These are phyloP conservation scores for Dicranocentrus wangi DNA, from an alignment of 2,888 invertebrate species.

Conservation along the genomic window DNA sequence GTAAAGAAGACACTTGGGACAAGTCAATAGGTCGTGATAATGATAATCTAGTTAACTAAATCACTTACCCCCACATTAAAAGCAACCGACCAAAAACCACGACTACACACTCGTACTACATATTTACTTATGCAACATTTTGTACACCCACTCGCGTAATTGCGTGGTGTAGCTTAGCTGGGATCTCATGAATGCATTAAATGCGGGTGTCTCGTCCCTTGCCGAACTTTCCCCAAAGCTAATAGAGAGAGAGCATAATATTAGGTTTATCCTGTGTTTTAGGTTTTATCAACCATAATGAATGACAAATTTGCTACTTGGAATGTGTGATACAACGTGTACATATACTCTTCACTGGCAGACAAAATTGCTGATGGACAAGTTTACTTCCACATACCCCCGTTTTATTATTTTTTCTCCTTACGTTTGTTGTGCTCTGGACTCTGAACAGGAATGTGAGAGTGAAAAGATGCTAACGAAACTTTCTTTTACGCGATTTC, in stretches of 20 bases:
- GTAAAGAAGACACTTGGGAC: slow-evolving; percentile 1
- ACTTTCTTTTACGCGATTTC: not conserved
- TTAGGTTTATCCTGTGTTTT: slow-evolving; percentile 14
- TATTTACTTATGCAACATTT: too few relatives aligned
- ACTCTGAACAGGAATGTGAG: not conserved
- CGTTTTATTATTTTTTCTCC: slow-evolving; percentile 11
- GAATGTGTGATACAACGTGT: slow-evolving; percentile 18
- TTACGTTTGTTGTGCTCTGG: not conserved
- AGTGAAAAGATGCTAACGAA: not conserved
- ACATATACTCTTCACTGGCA: slow-evolving; percentile 20
- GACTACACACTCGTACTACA: not conserved
- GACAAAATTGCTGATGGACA: slow-evolving; percentile 21
- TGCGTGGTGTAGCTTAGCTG: slow-evolving; percentile 11
- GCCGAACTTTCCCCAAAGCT: too few relatives aligned
- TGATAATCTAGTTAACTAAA: slow-evolving; percentile 37
- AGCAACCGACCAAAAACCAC: not conserved
- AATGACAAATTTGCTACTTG: not conserved
- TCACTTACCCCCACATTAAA: slow-evolving; percentile 28
- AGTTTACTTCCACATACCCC: slow-evolving; percentile 41
- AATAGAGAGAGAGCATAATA: too few relatives aligned
- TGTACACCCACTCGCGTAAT: too few relatives aligned
- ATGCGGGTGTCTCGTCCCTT: slow-evolving; percentile 13
- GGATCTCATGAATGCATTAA: slow-evolving; percentile 36
- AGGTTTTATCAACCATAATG: slow-evolving; percentile 31
- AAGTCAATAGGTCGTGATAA: slow-evolving; percentile 12